Evolutionary conservation across 23 tunicate genomes (phyloP), one percentile per base, ranked within the genome.

Genomic region (Corella eumyota): DNA sequence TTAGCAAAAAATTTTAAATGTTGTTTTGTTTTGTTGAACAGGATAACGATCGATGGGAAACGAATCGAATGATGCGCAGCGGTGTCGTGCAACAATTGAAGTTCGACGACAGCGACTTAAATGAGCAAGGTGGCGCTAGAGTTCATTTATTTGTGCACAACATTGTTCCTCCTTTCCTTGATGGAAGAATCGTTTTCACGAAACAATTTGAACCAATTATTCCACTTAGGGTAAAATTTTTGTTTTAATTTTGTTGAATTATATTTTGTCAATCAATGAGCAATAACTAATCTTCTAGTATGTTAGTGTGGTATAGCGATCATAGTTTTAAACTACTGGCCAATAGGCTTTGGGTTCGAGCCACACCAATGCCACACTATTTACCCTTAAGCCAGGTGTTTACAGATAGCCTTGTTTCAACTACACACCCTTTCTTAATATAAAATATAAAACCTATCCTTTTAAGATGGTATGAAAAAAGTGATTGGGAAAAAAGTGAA

Each of bases 31-130:
- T n/a, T n/a, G n/a, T n/a, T n/a, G n/a, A n/a, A 19, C 72, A 79
- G 88, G 99, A 93, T 65, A 93, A 93, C 67, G 99, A 93, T 64
- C 61, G 68, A 51, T 93, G 99, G 99, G 99, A 93, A 50, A 61
- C 95, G 29, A 87, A 93, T 50, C 73, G 93, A 11, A 85, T 93
- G 86, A 85, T 93, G 85, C 38, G 99, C 37, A 84, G 95, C 46
- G 99, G 99, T 6, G 99, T 93, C 44, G 99, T 93, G 54, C 67
- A 69, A 15, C 95, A 73, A 38, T 68, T 78, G 34, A 69, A 85
- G 28, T 68, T 68, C 40, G 99, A 93, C 36, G 99, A 93, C 31
- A 59, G 50, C 13, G 95, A 93, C 32, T 71, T 93, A 40, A 96
- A 93, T 32, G 99, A 93, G 61, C 73, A 78, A 30, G 91, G 73